phyloP scores from a whole-genome alignment of 2,797 vertebrate genomes.

The Aplochiton taeniatus region DNA sequence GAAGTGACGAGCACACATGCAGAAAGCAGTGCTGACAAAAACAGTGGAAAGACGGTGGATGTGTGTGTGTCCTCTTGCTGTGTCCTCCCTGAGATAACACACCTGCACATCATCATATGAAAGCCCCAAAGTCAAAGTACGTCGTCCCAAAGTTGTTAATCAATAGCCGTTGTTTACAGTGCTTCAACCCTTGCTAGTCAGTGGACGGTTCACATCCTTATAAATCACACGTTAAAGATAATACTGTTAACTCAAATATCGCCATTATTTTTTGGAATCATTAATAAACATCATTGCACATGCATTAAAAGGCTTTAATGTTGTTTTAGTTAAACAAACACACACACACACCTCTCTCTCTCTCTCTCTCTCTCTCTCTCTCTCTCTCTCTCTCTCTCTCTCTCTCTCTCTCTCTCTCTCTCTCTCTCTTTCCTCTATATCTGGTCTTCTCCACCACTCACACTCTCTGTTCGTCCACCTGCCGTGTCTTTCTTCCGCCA shows the following conservation, averaged over 20 bases:
- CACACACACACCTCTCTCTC: too few species aligned
- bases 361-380: too few species aligned
- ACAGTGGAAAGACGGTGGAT: background rate
- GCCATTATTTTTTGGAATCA: too few species aligned
- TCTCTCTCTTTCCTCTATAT: slow-evolving; percentile 38
- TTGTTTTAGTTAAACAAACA: too few species aligned
- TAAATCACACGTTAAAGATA: too few species aligned
- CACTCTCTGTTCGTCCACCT: slow-evolving; percentile 14
- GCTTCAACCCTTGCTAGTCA: too few species aligned
- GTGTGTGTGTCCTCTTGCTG: slow-evolving; percentile 39
- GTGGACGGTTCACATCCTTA: too few species aligned
- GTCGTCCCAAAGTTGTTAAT: slow-evolving; percentile 53
- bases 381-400: slow-evolving; percentile 49
- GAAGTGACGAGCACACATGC: slow-evolving; percentile 5
- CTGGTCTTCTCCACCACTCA: background rate
- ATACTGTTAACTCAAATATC: too few species aligned
- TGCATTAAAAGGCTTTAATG: too few species aligned
- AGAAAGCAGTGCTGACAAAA: slow-evolving; percentile 1
- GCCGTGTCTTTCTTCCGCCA: slow-evolving; percentile 36
- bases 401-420: slow-evolving; percentile 25
- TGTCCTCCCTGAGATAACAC: slow-evolving; percentile 41
- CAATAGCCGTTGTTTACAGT: background rate
- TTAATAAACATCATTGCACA: background rate
- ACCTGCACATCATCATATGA: slow-evolving; percentile 41
- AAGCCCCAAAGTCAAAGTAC: too few species aligned